Evolutionary conservation across 2,888 invertebrate genomes (phyloP), one percentile per base, ranked within the genome.

Genomic region (Sinohyriopsis cumingii): DNA sequence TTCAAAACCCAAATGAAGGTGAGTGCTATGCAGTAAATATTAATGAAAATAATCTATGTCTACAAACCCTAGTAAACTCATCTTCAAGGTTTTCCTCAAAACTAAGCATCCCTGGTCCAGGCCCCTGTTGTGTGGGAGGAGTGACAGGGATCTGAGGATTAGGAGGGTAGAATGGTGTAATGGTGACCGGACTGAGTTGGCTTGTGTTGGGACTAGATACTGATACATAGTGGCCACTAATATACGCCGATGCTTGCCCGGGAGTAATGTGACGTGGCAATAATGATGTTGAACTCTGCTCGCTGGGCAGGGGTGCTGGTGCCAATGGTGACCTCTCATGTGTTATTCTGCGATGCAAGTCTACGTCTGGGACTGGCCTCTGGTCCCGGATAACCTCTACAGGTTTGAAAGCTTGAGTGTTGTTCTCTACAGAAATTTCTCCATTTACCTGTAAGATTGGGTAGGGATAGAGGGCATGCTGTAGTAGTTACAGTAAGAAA

Each of bases 41-140:
- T 59, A 59, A 18, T 59, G n/a, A 59, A 19, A 25, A n/a, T 19
- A 7, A 25, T 5, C 18, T 25, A 59, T 59, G 59, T 59, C 25
- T 25, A 87, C 88, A 84, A 81, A 88, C 88, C 87, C 86, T 81
- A 67, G 87, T 84, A 75, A 88, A 87, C 69, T 85, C 85, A 80
- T 87, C 86, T 72, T 85, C 86, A 56, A 76, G 62, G 53, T 62
- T 45, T 45, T 45, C 45, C 45, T 3, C 45, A 45, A 12, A 45
- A 45, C 45, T 45, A 45, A 45, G 69, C 15, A 60, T 33, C 15
- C 72, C 73, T 22, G 78, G 77, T 57, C 76, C 73, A 45, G 83
- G 83, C 45, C 73, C 75, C 63, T 79, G 77, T 2, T 76, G 82
- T 71, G 72, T 81, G 64, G 73, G 73, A 24, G 78, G 73, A 57